A percentile compares a stretch with the other conserved stretches of the same genome.
phyloP scores from a whole-genome alignment of 2,797 vertebrate species.

The Pygocentrus nattereri region DNA sequence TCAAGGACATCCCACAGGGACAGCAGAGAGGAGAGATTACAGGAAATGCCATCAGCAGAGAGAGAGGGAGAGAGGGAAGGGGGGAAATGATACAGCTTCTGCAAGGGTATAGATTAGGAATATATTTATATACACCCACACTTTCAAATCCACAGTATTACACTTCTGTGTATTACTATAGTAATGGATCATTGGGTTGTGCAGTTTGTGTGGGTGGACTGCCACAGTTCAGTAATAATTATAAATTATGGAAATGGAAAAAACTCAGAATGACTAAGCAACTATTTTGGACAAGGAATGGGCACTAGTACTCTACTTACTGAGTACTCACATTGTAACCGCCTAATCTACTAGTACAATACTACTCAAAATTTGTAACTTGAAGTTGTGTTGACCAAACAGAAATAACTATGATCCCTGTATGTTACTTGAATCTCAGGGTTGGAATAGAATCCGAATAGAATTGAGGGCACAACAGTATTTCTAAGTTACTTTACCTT shows the following conservation, averaged over 20 bases:
- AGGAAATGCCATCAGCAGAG: constrained; percentile 30
- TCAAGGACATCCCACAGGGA: constrained; percentile 51
- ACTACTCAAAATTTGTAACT: too few relatives aligned
- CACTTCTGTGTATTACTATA: background rate
- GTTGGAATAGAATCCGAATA: too few relatives aligned
- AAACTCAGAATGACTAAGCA: background rate
- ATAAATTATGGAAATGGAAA: background rate
- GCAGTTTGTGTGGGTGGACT: background rate
- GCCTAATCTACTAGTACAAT: too few relatives aligned
- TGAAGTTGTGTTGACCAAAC: too few relatives aligned
- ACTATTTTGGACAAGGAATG: background rate
- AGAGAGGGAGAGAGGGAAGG: constrained; percentile 15
- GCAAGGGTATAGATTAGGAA: constrained; percentile 13
- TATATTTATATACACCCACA: constrained; percentile 6
- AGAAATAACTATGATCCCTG: too few relatives aligned
- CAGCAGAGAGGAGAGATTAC: constrained; percentile 43
- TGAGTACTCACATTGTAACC: too few relatives aligned
- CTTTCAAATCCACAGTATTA: background rate
- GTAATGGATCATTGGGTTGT: background rate
- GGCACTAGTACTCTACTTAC: background rate
- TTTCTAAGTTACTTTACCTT: too few relatives aligned
- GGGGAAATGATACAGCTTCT: background rate
- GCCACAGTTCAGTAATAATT: background rate
- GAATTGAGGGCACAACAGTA: too few relatives aligned
- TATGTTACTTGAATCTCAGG: too few relatives aligned